Evolutionary conservation across 2,113 vertebrate genomes (phyloP).

Genomic region (Cavia aperea): DNA sequence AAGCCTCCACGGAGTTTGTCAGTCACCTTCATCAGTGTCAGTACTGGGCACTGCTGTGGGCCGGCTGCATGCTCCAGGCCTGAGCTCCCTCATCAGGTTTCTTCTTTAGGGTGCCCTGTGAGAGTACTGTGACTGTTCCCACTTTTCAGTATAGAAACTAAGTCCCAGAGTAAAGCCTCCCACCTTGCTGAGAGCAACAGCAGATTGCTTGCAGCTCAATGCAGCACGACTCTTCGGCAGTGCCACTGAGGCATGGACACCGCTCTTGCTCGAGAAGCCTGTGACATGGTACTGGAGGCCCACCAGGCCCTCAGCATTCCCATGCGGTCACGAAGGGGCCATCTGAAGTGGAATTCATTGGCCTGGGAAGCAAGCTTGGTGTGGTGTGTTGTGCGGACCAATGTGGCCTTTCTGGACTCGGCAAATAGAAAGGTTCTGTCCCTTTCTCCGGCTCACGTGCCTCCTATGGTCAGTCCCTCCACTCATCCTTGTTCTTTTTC

Average conservation of each 20-base stretch:
- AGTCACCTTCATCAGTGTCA: background rate
- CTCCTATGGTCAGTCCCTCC: rapidly evolving
- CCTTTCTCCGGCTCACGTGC: background rate
- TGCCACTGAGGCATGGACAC: background rate
- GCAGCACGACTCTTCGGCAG: background rate
- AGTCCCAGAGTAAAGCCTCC: background rate
- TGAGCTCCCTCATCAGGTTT: background rate
- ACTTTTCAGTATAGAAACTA: background rate
- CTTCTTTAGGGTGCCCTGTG: background rate
- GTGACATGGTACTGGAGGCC: background rate
- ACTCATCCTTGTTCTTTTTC: background rate
- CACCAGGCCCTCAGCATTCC: background rate
- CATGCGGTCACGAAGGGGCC: rapidly evolving
- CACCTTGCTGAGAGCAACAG: background rate
- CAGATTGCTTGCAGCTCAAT: background rate
- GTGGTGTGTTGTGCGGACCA: background rate
- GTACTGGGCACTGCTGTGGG: background rate
- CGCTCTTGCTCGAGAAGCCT: background rate
- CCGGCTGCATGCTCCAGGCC: background rate
- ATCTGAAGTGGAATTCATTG: background rate
- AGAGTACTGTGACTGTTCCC: background rate
- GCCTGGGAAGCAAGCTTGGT: background rate
- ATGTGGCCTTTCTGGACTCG: background rate
- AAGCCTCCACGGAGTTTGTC: background rate
- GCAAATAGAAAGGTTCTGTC: background rate